A percentile compares a stretch with the other conserved stretches of the same genome.
phyloP scores from a whole-genome alignment of 2,113 vertebrate genomes.

The Nibea coibor region DNA sequence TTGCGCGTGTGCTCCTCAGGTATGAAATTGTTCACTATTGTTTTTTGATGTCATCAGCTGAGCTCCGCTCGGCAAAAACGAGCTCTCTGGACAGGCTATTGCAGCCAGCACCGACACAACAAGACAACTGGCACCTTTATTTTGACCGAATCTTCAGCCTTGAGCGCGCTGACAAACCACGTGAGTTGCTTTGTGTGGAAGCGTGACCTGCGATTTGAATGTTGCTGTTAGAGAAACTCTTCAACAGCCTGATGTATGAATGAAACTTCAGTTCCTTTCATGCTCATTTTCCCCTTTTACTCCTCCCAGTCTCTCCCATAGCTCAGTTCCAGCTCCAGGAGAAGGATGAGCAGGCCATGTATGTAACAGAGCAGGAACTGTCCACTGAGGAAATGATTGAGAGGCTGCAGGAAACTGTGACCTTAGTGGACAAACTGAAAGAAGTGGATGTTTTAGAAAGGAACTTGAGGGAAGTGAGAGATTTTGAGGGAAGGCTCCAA shows the following conservation, averaged over 20 bases:
- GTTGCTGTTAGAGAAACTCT: not conserved
- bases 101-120: constrained; percentile 30
- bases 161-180: constrained; percentile 33
- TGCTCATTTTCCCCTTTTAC: constrained; percentile 14
- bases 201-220: not conserved
- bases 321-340: constrained; percentile 42
- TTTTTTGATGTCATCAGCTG: constrained; percentile 63
- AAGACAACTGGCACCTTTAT: constrained; percentile 77
- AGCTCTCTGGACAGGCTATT: constrained; percentile 59
- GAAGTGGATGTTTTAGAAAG: constrained; percentile 62
- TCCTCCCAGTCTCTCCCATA: constrained; percentile 37
- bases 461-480: constrained; percentile 68
- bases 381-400: constrained; percentile 44
- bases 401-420: constrained; percentile 45
- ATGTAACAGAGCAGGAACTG: constrained; percentile 29
- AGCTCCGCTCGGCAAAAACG: constrained; percentile 37
- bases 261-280: not conserved
- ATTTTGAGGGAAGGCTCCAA: constrained; percentile 72
- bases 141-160: constrained; percentile 54
- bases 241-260: not conserved
- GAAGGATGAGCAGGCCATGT: constrained; percentile 23
- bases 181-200: constrained; percentile 66
- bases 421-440: constrained; percentile 50
- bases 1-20: constrained; percentile 2
- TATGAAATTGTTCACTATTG: constrained; percentile 10